Conservation (phyloP, 1,140 invertebrate species). For the Ceratosolen fusciceps region DNA sequence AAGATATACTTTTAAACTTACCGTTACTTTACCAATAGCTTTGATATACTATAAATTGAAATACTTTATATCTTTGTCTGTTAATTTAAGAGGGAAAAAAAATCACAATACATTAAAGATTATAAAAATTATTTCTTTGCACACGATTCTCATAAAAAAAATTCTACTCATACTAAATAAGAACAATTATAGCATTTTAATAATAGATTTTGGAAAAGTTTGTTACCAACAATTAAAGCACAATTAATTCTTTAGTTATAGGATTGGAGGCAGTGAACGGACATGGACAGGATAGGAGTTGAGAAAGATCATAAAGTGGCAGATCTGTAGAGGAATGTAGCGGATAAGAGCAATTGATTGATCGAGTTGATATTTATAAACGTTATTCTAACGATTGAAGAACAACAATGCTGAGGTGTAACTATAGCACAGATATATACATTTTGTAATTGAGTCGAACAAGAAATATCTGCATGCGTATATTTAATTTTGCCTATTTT, state of each 20-base stretch:
- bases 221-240: not conserved
- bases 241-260: not conserved
- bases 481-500: constrained; percentile 29
- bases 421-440: not conserved
- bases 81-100: not conserved
- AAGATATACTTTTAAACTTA: not conserved
- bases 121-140: no score
- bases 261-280: not conserved
- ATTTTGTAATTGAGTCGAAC: constrained; percentile 11
- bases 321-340: not conserved
- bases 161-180: no score
- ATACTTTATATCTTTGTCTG: constrained; percentile 23
- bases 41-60: constrained; percentile 11
- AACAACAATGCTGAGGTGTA: not conserved
- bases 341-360: constrained; percentile 10
- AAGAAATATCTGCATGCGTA: constrained; percentile 8
- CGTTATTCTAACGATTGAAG: not conserved
- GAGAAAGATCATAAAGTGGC: not conserved
- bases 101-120: constrained; percentile 13
- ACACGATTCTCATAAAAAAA: no score
- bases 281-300: not conserved
- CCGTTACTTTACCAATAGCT: not conserved
- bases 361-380: constrained; percentile 16
- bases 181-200: no score
- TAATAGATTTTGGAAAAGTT: not conserved